Base-by-base conservation (phyloP, 2,797 vertebrate species). In the Aldrovandia affinis region DNA sequence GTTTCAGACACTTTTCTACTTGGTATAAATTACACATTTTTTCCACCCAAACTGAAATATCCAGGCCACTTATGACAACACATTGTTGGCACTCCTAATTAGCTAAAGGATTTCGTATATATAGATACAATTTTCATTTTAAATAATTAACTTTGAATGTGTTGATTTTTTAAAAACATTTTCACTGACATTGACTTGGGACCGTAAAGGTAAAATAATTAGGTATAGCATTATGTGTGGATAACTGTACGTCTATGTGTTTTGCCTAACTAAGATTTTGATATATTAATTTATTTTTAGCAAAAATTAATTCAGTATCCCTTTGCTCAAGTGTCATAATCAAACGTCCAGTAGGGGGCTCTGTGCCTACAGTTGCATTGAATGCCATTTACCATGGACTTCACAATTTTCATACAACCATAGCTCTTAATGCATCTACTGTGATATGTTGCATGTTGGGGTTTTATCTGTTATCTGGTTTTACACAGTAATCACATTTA, bases 291-390 rank as follows among this genome's bases (percentile, higher is more conserved):
- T n/a, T n/a, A n/a, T n/a, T n/a, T n/a, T n/a, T n/a, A n/a, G n/a
- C n/a, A n/a, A n/a, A n/a, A n/a, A n/a, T n/a, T n/a, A n/a, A n/a
- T 68, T 33, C 63, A 14, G 25, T 42, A 42, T 73, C 18, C 39
- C 68, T 73, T 73, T 73, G 68, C 36, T 14, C 0, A 22, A 42
- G 18, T 15, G 22, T 22, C 36, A 33, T 73, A 22, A 39, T 36
- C 5, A 73, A 81, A 88, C 89, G 86, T 89, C 94, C 95, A 95
- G 93, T 87, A 96, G 95, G 94, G 94, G 95, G 94, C 95, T 95
- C 91, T 93, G 90, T 92, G 87, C 85, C 89, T 94, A 89, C 92
- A 90, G 90, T 65, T 84, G 88, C 57, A 85, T 89, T 87, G 59
- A 78, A 77, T 82, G 63, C 81, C 82, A 63, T 86, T 87, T 88